Evolutionary conservation across 2,113 vertebrate species (phyloP), one percentile per base, ranked within the genome.

Genomic region (Cyphomyrus plagiostoma): DNA sequence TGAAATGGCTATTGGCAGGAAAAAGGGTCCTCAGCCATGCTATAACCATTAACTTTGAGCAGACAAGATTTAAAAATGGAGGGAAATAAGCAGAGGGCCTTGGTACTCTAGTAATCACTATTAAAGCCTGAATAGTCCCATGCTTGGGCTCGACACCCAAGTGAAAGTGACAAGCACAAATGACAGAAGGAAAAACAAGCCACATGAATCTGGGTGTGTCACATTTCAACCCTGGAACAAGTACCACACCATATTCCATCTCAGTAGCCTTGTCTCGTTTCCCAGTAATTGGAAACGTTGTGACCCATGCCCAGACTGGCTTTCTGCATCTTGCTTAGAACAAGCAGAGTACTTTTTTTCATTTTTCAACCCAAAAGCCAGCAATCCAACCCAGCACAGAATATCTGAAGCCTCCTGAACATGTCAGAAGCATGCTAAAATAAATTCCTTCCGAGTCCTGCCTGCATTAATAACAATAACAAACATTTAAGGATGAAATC

Each of bases 71-170:
- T 53, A 88, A 66, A 88, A 82, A 56, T 77, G 19, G 35, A 84
- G 74, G 52, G 45, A 90, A 93, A 93, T 93, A 92, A 92, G 91
- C 91, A 13, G 42, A 85, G 87, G 91, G 91, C 52, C 87, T 87
- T 87, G 86, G 92, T 89, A 90, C 88, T 88, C 90, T 39, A 52
- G 83, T 86, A 90, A 92, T 91, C 90, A 92, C 92, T 92, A 91
- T 93, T 90, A 17, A 35, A 52, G 50, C 6, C 90, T 92, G 49
- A 50, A 93, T 92, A 93, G 93, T 93, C 91, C 91, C 91, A 91
- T 91, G 91, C 92, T 93, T 92, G 92, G 93, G 91, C 90, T 66
- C 42, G 90, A 92, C 89, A 91, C 92, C 3, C 90, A 91, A 89
- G 90, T 21, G 84, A 66, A 88, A 92, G 91, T 88, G 91, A 92